Conservation (phyloP, 30 jellyfish, hydroid and myxozoan genomes). For the Haliclystus octoradiatus region DNA sequence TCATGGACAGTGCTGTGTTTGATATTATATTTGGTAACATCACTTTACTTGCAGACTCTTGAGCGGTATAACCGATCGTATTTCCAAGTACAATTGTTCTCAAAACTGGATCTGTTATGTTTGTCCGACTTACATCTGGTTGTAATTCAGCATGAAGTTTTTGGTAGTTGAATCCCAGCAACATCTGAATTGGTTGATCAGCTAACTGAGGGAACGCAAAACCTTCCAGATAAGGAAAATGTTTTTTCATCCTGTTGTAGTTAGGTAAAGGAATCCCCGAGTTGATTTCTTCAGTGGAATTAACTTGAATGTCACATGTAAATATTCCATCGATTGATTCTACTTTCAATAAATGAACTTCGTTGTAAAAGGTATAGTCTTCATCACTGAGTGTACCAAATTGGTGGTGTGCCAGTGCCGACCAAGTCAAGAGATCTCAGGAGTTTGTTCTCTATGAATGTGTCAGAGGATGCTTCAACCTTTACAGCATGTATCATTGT, state of each 20-base stretch:
- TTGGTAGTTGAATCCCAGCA: not conserved
- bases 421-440: not conserved
- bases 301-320: not conserved
- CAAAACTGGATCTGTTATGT: not conserved
- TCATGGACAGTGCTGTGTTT: not conserved
- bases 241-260: not conserved
- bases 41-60: not conserved
- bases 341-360: not conserved
- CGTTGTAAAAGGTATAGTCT: slow-evolving; percentile 8
- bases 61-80: not conserved
- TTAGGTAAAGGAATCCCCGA: not conserved
- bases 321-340: not conserved
- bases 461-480: not conserved
- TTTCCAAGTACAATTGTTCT: not conserved
- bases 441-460: not conserved
- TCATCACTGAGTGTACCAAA: slow-evolving; percentile 33
- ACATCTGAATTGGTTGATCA: not conserved
- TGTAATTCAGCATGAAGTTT: not conserved
- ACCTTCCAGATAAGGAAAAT: not conserved
- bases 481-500: not conserved
- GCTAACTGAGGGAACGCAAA: not conserved
- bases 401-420: not conserved
- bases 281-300: not conserved
- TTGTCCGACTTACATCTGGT: not conserved
- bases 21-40: not conserved